phyloP scores from a whole-genome alignment of 2,797 vertebrate species.

The Percopsis omiscomaycus region DNA sequence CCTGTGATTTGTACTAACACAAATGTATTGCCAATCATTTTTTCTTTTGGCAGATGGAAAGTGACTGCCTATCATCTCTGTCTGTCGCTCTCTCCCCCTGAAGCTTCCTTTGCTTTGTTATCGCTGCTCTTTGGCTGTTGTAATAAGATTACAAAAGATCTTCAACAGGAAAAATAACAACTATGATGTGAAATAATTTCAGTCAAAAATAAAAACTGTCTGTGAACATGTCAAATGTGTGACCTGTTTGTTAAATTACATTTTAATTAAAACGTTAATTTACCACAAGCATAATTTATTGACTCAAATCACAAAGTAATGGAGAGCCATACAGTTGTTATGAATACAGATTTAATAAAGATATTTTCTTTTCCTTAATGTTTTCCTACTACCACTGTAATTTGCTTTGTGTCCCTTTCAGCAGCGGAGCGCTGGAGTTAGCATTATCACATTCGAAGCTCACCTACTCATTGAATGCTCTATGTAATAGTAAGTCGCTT shows the following conservation, averaged over 20 bases:
- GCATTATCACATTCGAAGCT: too few species aligned
- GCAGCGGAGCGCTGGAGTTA: not conserved
- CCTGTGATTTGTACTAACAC: too few species aligned
- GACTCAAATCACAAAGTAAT: not conserved
- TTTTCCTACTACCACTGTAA: not conserved
- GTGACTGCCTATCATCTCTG: conserved; percentile 65
- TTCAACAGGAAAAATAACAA: conserved; percentile 78
- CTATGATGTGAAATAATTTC: conserved; percentile 96
- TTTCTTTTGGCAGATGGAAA: conserved; percentile 63
- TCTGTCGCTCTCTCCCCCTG: conserved; percentile 65
- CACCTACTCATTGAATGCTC: too few species aligned
- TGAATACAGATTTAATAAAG: not conserved
- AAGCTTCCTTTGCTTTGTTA: conserved; percentile 71
- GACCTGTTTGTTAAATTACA: not conserved
- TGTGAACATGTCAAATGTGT: conserved; percentile 88
- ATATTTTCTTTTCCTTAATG: not conserved
- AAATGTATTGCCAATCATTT: not conserved
- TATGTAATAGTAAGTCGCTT: too few species aligned
- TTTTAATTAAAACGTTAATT: not conserved
- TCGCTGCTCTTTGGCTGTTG: conserved; percentile 94
- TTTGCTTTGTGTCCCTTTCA: not conserved
- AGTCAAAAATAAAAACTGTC: conserved; percentile 92
- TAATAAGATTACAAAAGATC: conserved; percentile 84
- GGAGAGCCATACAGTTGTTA: not conserved
- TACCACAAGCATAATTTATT: conserved; percentile 9